These are phyloP conservation scores for Seira ritae DNA, from an alignment of 2,888 invertebrate species.

Conservation along the genomic window DNA sequence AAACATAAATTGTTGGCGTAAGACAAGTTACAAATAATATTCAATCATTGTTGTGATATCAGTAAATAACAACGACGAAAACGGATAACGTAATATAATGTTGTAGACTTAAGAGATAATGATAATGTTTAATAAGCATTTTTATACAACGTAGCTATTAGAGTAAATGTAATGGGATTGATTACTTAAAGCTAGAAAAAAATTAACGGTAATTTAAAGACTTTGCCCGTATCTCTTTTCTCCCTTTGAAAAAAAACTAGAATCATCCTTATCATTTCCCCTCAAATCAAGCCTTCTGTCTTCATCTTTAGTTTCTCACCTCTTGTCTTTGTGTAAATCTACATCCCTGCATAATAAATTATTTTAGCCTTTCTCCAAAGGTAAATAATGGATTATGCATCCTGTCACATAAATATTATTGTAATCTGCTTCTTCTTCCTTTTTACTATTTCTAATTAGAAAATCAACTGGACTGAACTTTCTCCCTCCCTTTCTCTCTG, in stretches of 20 bases:
- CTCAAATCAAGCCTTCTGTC: background rate
- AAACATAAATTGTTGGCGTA: too few species aligned
- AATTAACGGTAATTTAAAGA: conserved; percentile 61
- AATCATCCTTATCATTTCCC: conserved; percentile 1
- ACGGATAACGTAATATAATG: background rate
- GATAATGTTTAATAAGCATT: conserved; percentile 2
- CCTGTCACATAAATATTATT: background rate
- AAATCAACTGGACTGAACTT: conserved; percentile 6
- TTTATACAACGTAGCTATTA: conserved; percentile 4
- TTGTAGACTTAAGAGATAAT: background rate
- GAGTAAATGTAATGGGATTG: background rate
- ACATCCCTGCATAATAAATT: conserved; percentile 40
- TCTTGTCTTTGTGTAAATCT: conserved; percentile 33
- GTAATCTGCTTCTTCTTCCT: too few species aligned
- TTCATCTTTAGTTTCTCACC: background rate
- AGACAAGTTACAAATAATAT: too few species aligned
- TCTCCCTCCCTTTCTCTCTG: background rate
- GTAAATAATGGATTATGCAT: conserved; percentile 2
- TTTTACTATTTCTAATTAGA: background rate
- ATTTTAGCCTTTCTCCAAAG: too few species aligned
- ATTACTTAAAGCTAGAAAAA: conserved; percentile 25
- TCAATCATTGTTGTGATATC: too few species aligned
- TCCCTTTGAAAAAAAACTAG: conserved; percentile 15
- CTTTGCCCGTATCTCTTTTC: conserved; percentile 50
- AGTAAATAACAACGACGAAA: conserved; percentile 34